Conservation (phyloP, 1,140 invertebrate species). For the Macrotrachela quadricornifera region DNA sequence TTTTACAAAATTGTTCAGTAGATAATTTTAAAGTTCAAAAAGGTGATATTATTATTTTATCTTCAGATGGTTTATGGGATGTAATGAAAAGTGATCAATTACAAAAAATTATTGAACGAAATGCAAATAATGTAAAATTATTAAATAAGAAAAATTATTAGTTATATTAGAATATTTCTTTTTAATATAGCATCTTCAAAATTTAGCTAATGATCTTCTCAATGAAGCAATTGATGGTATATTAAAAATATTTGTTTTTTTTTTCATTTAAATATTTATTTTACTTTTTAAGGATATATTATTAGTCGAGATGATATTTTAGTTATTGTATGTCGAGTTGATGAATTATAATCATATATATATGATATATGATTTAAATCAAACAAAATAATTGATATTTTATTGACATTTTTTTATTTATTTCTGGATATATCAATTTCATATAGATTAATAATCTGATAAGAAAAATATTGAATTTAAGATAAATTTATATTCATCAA, state of each 20-base stretch:
- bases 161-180: background rate
- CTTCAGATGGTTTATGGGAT: conserved; percentile 7
- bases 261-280: too few relatives aligned
- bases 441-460: too few relatives aligned
- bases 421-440: too few relatives aligned
- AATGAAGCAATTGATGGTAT: background rate
- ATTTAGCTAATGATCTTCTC: conserved; percentile 3
- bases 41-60: conserved; percentile 5
- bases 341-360: background rate
- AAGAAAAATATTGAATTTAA: too few relatives aligned
- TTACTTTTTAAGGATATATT: conserved; percentile 2
- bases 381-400: too few relatives aligned
- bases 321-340: conserved; percentile 4
- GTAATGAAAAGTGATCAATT: background rate
- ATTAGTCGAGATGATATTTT: conserved; percentile 3
- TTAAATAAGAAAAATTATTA: background rate
- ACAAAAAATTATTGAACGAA: conserved; percentile 1
- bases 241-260: background rate
- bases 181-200: background rate
- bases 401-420: too few relatives aligned
- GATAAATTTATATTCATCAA: too few relatives aligned
- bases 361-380: too few relatives aligned
- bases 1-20: background rate
- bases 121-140: background rate
- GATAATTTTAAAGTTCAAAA: conserved; percentile 1